These are phyloP conservation scores for Heteromormyrus szaboi DNA, from an alignment of 2,797 vertebrate genomes.

Conservation along the genomic window DNA sequence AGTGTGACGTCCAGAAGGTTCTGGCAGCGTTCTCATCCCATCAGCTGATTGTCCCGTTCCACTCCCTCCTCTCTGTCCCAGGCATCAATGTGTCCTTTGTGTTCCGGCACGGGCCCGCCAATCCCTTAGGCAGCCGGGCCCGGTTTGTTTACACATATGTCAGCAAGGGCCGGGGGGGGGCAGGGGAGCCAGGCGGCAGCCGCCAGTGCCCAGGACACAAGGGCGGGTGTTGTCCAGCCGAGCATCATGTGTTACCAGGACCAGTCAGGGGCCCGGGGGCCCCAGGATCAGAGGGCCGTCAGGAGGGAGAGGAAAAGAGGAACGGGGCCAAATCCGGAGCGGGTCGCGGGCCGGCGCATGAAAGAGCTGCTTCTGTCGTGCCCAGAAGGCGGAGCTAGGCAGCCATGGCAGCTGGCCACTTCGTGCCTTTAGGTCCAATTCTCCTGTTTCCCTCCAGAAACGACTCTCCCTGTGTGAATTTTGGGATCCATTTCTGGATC, in stretches of 20 bases:
- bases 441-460: neutral
- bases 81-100: conserved; percentile 41
- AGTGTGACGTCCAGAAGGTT: neutral
- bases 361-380: neutral
- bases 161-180: neutral
- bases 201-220: neutral
- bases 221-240: neutral
- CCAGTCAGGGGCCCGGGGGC: conserved; percentile 11
- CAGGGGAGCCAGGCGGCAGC: neutral
- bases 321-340: neutral
- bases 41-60: neutral
- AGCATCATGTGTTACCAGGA: conserved; percentile 15
- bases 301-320: neutral
- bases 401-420: neutral
- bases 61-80: conserved; percentile 4
- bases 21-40: neutral
- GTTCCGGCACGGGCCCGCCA: conserved; percentile 17
- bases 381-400: neutral
- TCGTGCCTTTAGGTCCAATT: neutral
- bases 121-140: neutral
- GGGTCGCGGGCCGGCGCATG: neutral
- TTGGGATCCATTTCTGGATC: neutral
- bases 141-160: conserved; percentile 22
- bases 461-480: neutral
- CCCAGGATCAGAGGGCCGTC: neutral